phyloP scores from a whole-genome alignment of 2,797 vertebrate species.

The Erethizon dorsatum region DNA sequence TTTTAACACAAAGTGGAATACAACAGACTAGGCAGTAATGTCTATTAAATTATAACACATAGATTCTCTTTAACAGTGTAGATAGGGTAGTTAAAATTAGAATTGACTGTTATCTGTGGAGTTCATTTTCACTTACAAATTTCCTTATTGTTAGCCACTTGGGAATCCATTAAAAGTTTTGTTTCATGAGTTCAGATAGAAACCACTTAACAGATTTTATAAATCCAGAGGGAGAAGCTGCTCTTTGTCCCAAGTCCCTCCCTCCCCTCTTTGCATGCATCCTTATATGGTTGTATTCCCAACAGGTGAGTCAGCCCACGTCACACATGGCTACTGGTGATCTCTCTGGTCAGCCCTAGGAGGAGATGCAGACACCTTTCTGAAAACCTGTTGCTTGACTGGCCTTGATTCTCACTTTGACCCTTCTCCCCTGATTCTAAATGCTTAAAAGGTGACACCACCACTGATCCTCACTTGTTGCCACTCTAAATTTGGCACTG shows the following conservation, averaged over 20 bases:
- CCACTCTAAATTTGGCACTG: not conserved
- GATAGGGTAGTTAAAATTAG: conserved; percentile 8
- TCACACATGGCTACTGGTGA: not conserved
- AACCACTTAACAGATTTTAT: not conserved
- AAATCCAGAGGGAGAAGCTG: not conserved
- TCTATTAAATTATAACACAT: conserved; percentile 5
- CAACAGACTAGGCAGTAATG: not conserved
- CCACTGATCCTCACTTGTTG: not conserved
- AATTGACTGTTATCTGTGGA: not conserved
- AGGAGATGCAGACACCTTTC: not conserved
- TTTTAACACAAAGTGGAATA: conserved; percentile 53
- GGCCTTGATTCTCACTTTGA: not conserved
- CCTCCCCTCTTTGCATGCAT: not conserved
- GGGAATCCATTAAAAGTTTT: conserved; percentile 43
- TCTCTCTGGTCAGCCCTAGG: not conserved
- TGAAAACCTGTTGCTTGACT: not conserved
- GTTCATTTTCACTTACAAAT: conserved; percentile 53
- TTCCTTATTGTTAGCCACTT: not conserved
- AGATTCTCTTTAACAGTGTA: conserved; percentile 50
- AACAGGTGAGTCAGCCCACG: not conserved
- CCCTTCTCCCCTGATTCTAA: conserved; percentile 9
- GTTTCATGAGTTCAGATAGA: conserved; percentile 49
- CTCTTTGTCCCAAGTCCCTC: not conserved
- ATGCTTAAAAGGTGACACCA: not conserved
- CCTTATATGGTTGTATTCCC: not conserved